These are phyloP conservation scores for Spea bombifrons DNA, from an alignment of 2,113 vertebrate species.

Conservation along the genomic window DNA sequence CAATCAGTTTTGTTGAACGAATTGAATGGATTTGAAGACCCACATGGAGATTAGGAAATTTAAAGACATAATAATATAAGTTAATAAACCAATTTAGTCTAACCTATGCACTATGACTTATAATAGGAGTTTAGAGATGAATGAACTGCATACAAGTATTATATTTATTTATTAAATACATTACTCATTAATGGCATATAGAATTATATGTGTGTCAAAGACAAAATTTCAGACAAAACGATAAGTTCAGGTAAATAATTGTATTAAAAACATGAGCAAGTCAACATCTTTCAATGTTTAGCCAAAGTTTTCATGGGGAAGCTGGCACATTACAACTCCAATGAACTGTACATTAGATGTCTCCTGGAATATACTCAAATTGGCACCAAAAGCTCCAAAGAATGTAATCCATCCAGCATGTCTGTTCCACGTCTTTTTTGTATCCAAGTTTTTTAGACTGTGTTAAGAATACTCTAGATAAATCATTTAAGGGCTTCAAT, in stretches of 20 bases:
- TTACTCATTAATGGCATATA: no score
- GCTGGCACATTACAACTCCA: slow-evolving; percentile 36
- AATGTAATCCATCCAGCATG: slow-evolving; percentile 36
- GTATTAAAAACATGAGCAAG: slow-evolving; percentile 1
- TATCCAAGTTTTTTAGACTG: slow-evolving; percentile 15
- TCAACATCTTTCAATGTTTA: neutral
- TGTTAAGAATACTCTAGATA: slow-evolving; percentile 15
- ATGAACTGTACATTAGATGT: slow-evolving; percentile 33
- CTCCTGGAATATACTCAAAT: slow-evolving; percentile 25
- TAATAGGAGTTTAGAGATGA: no score
- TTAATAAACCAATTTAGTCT: neutral
- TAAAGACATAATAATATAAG: neutral
- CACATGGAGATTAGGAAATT: slow-evolving; percentile 1
- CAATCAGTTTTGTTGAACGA: neutral
- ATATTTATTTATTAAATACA: no score
- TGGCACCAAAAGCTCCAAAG: slow-evolving; percentile 18
- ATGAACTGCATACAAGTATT: no score
- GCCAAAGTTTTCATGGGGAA: slow-evolving; percentile 21
- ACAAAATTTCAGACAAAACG: neutral
- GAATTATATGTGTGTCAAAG: no score
- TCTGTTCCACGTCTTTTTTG: slow-evolving; percentile 39
- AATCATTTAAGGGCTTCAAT: slow-evolving; percentile 24
- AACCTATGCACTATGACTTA: no score
- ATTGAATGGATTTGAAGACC: neutral
- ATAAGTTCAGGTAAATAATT: slow-evolving; percentile 20